Percentiles rank a stretch among this genome's conserved stretches.
phyloP scores from a whole-genome alignment of 2,797 vertebrate genomes.

The Tympanoctomys barrerae region DNA sequence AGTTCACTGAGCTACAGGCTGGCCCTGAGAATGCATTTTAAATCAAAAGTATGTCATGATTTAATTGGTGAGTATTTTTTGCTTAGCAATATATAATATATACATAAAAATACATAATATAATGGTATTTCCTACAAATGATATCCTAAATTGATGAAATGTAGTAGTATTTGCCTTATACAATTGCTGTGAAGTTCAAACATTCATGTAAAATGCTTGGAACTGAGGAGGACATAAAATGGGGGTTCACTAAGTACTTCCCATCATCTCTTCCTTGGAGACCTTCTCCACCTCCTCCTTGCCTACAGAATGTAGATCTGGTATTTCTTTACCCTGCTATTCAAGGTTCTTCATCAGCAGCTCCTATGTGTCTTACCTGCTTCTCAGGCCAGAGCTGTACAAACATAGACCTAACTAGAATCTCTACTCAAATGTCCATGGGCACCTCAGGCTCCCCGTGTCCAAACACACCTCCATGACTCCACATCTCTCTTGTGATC shows the following conservation, averaged over 20 bases:
- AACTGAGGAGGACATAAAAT: not conserved
- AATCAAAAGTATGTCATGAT: not conserved
- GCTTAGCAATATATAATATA: not conserved
- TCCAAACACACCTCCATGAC: not conserved
- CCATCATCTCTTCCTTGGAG: not conserved
- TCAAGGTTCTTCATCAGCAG: not conserved
- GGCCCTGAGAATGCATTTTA: constrained; percentile 15
- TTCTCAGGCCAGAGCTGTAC: not conserved
- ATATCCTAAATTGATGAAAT: not conserved
- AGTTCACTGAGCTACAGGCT: too few species aligned
- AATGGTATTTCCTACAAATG: not conserved
- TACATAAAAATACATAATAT: not conserved
- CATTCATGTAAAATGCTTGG: constrained; percentile 11
- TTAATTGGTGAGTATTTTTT: not conserved
- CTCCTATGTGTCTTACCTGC: not conserved
- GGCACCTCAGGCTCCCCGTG: not conserved
- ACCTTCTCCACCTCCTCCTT: not conserved
- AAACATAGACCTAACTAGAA: not conserved
- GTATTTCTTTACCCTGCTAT: not conserved
- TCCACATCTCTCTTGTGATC: not conserved
- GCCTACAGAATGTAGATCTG: not conserved
- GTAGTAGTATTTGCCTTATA: not conserved
- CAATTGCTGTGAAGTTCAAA: constrained; percentile 1
- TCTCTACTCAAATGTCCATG: not conserved
- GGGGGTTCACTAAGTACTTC: not conserved